Base-by-base conservation (phyloP, 2,797 vertebrate species). In the Cossypha polioptera region DNA sequence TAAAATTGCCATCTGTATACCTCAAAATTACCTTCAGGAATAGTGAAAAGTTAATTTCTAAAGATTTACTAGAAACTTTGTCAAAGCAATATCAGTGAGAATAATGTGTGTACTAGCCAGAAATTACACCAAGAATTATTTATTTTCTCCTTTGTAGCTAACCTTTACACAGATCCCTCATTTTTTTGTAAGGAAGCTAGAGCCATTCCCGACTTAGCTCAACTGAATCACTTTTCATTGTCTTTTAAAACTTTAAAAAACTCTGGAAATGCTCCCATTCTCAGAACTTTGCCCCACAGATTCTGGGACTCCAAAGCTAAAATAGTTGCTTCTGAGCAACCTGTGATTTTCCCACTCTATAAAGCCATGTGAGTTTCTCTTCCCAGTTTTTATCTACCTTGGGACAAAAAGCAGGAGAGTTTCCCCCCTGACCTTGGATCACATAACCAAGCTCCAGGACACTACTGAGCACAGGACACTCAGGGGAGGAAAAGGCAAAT, bases 21-120 rank as follows among this genome's bases (percentile, higher is more conserved):
- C 94, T 82, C 67, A 91, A 91, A 77, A 92, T 95, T 94, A 92
- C 85, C 94, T 74, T 78, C 73, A 96, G 94, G 79, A 94, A 94
- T 25, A 94, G 61, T 57, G 75, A 94, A 76, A 91, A 33, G 29
- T 78, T 96, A 94, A 91, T 97, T 95, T 95, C 69, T 88, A 87
- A 90, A 72, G 21, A 88, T 63, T 82, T 88, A 43, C 58, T 89
- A 40, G 26, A 89, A 90, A 47, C 14, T 9, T 87, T 83, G 74
- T 67, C n/a, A 57, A 42, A 93, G 78, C 26, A 80, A 5, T 26
- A 3, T 48, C 80, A 71, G 42, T 51, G 50, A 95, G 47, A 86
- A 45, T 71, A 80, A 63, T n/a, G 45, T 15, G 55, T 26, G 22
- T n/a, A 80, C 4, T 28, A 62, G 38, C 11, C 26, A 66, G 59